Base-by-base conservation (phyloP, 2,888 invertebrate species). In the Pelosia muscerda region DNA sequence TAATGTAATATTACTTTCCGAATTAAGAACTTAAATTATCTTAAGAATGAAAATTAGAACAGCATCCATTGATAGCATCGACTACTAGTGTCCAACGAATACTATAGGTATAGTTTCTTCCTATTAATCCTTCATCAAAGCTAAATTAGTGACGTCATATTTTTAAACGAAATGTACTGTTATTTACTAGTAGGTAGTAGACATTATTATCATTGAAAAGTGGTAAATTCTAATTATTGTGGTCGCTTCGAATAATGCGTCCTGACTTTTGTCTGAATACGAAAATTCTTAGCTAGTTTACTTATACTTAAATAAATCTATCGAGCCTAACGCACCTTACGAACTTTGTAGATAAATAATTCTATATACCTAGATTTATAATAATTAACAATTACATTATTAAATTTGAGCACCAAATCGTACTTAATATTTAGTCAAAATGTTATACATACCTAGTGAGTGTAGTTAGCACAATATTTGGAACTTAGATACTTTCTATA, bases 351-450 rank as follows among this genome's bases (percentile, higher is more conserved):
- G 93, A 91, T 93, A 93, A 93, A 88, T 88, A 88, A 91, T 91
- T 91, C 90, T 89, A 74, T 89, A 83, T 88, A 88, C 85, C 85
- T 92, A 92, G 89, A 89, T 88, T 88, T 91, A 89, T n/a, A 90
- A 88, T 91, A 89, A 90, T 87, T 88, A 91, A 92, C 93, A 93
- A 92, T 90, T 92, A 92, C 90, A 90, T 92, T 89, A 92, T 90
- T 88, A 90, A 90, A 90, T 91, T 93, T 92, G 94, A 95, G 94
- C 94, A 95, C 94, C 94, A 94, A 95, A 94, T 94, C 91, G 94
- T 95, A 95, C 94, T 95, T 95, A 94, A 93, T 93, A 91, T 92
- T 94, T 94, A 94, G 93, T 92, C 91, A 94, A 94, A 93, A 92
- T 92, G 87, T 93, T 91, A 90, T 82, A 84, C 76, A 80, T 89